These are phyloP conservation scores for Oreochromis tanganicae DNA, from an alignment of 2,113 vertebrate genomes.

Conservation along the genomic window DNA sequence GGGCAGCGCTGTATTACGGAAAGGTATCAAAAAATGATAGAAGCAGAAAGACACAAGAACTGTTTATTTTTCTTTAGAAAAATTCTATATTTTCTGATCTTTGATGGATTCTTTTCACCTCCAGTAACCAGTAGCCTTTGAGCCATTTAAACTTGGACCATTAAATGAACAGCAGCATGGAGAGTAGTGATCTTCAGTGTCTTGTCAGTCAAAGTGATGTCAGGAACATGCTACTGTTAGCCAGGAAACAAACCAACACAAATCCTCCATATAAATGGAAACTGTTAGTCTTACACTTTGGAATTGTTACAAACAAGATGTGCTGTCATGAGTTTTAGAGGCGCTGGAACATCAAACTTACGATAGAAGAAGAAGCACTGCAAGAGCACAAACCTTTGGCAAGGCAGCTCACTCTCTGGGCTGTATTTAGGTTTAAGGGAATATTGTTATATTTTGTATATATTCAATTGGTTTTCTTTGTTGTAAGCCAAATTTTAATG, in stretches of 20 bases:
- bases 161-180: not conserved
- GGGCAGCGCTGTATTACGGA: not conserved
- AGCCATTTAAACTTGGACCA: not conserved
- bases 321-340: not conserved
- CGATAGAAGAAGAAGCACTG: not conserved
- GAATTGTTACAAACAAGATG: not conserved
- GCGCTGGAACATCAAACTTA: not conserved
- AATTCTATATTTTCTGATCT: not conserved
- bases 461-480: not conserved
- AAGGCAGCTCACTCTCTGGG: not conserved
- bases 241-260: not conserved
- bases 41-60: not conserved
- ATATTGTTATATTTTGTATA: not conserved
- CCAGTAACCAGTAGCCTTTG: not conserved
- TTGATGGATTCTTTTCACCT: not conserved
- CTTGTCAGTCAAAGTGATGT: not conserved
- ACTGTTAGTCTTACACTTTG: fast-evolving
- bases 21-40: not conserved
- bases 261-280: not conserved
- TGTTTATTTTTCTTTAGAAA: not conserved
- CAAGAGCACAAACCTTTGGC: not conserved
- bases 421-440: not conserved
- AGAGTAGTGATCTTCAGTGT: not conserved
- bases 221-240: not conserved
- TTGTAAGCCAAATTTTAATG: not conserved